Base-by-base conservation (phyloP, 2,888 invertebrate genomes). In the Lepidochrysops patricia region DNA sequence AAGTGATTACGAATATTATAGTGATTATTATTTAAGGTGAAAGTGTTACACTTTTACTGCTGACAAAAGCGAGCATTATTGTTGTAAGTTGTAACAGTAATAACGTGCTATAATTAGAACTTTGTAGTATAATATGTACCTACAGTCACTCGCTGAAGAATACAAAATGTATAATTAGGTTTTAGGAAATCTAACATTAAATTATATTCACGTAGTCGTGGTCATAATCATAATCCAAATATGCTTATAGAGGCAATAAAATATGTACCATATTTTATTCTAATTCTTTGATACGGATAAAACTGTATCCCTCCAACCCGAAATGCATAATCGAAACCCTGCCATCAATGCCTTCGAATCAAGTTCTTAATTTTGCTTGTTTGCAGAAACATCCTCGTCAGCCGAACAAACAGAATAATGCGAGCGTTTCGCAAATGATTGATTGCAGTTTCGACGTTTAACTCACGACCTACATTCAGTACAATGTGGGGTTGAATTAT, bases 371-470 rank as follows among this genome's bases (percentile, higher is more conserved):
- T 43, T 43, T 43, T 43, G 43, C 43, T 43, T 43, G 43, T 43
- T 43, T 43, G 43, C 43, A 43, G 43, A 43, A 43, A 43, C 43
- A 43, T 43, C 43, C 43, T 19, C 43, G 43, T 43, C 43, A 43
- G 43, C 0, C 43, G 43, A 43, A 43, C 43, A 43, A 43, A 43
- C 43, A 43, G 9, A 19, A 9, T 43, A 9, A 19, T 19, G 19
- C 19, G 19, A 4, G 37, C n/a, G 29, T 29, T 43, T 43, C 37
- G 37, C 37, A 4, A n/a, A 29, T 43, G 43, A 43, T 43, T 43
- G 43, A 43, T 43, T 43, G 12, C 43, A 12, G 43, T 23, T 19
- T 12, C 7, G 43, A 43, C 43, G 43, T 43, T 43, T 43, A 43
- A 19, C 43, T 43, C 43, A 43, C 43, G 43, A 43, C 43, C 43